These are phyloP conservation scores for Chrysaora quinquecirrha DNA, from an alignment of 30 jellyfish, hydroid and myxozoan species.

Conservation along the genomic window DNA sequence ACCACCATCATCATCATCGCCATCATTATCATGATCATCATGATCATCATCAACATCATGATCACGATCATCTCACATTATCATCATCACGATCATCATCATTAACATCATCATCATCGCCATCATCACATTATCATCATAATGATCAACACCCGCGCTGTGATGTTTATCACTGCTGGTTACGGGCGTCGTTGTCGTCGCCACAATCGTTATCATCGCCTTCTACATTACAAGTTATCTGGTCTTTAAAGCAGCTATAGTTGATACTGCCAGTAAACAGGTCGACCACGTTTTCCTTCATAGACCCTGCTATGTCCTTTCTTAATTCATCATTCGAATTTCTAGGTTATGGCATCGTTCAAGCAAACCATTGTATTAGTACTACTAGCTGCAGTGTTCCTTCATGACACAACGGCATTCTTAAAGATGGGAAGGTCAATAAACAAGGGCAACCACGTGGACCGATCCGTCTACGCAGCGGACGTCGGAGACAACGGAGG, in stretches of 20 bases:
- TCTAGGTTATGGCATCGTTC: slow-evolving; percentile 36
- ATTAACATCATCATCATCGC: too few relatives aligned
- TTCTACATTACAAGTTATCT: background rate
- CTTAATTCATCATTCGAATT: too few relatives aligned
- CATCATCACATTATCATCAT: too few relatives aligned
- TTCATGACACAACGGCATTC: slow-evolving; percentile 49
- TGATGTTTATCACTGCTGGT: background rate
- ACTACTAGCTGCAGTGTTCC: slow-evolving; percentile 17
- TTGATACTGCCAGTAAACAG: too few relatives aligned
- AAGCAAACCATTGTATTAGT: slow-evolving; percentile 5
- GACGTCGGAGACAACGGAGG: background rate
- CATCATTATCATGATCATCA: background rate
- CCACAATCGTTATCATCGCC: background rate
- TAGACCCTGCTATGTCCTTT: too few relatives aligned
- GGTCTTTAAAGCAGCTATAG: too few relatives aligned
- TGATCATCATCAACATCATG: background rate
- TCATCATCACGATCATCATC: background rate
- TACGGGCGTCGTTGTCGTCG: background rate
- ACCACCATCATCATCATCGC: background rate
- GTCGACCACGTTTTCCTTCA: too few relatives aligned
- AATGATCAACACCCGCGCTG: background rate
- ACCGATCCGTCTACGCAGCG: background rate
- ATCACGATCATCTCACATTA: slow-evolving; percentile 5
- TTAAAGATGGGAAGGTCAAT: slow-evolving; percentile 53
- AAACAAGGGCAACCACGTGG: slow-evolving; percentile 6